Conservation (phyloP, 2,113 vertebrate genomes). For the Crotalus helleri region DNA sequence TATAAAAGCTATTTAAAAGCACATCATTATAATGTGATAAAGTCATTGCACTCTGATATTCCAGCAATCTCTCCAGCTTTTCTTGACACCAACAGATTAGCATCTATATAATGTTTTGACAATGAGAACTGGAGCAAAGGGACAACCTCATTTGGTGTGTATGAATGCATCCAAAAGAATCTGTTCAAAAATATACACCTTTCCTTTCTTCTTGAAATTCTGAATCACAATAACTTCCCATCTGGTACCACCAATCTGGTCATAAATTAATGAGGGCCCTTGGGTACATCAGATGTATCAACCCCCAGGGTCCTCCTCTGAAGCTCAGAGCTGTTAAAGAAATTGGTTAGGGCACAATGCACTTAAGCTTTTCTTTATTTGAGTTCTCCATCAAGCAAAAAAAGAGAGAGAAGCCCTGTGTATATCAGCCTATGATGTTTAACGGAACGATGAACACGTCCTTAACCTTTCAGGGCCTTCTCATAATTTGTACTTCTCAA, state of each 20-base stretch:
- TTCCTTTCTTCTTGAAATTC: background rate
- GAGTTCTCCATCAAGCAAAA: background rate
- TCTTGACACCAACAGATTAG: background rate
- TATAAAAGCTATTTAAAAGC: background rate
- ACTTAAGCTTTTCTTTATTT: background rate
- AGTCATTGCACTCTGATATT: background rate
- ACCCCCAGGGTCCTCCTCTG: background rate
- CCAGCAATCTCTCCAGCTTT: background rate
- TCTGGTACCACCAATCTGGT: slow-evolving; percentile 1
- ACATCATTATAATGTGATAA: background rate
- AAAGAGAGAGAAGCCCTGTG: background rate
- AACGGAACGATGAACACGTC: background rate
- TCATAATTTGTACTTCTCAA: background rate
- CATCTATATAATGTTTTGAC: background rate
- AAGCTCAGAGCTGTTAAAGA: background rate
- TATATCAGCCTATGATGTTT: background rate
- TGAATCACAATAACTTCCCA: slow-evolving; percentile 21
- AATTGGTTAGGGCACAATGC: background rate
- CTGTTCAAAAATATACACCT: background rate
- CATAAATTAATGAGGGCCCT: slow-evolving; percentile 12
- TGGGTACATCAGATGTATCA: slow-evolving; percentile 6
- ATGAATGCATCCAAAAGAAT: background rate
- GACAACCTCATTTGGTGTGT: background rate
- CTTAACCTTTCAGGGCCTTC: background rate
- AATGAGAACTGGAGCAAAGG: background rate